Evolutionary conservation across 2,888 invertebrate species (phyloP), one percentile per base, ranked within the genome.

Genomic region (Eupithecia subumbrata): DNA sequence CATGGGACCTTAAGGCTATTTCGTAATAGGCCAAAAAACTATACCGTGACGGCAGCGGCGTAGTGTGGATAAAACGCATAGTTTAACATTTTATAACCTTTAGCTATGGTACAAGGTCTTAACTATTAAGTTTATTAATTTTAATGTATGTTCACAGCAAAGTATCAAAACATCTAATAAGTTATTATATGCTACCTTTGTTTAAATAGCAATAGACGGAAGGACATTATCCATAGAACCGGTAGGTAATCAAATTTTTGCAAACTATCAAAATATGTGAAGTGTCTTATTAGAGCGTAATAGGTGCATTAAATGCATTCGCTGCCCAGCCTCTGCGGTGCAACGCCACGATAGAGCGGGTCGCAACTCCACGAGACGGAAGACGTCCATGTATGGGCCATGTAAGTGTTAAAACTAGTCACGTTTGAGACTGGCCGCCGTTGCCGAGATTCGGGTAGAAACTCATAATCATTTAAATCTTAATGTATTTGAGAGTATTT

Each of bases 21-120:
- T 67, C 76, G 67, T 63, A 67, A 76, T 40, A 73, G 73, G 68
- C 68, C 73, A 73, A 76, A 76, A 63, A 73, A 73, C 76, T 71
- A 34, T 60, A 67, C 12, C 40, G n/a, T 60, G 48, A 66, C 56
- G 22, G 68, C 25, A 40, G 8, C 45, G 34, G 48, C 25, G 68
- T 22, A 25, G 43, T 16, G 43, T 70, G 71, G 73, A 73, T 71
- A 76, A 52, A 37, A 74, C 66, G 22, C 68, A 43, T 43, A 43
- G 14, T 68, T 22, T 45, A 40, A 68, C 22, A 67, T 40, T 67
- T 16, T 40, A 5, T 11, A n/a, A 67, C n/a, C n/a, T 67, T 43
- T 43, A 34, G 0, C 18, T 60, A 56, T 56, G 30, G 64, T 63
- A 68, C 68, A 69, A 75, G 64, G 48, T 52, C 48, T 63, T 34